Evolutionary conservation across 2,797 vertebrate species (phyloP), one percentile per base, ranked within the genome.

Genomic region (Anguilla pacifica): DNA sequence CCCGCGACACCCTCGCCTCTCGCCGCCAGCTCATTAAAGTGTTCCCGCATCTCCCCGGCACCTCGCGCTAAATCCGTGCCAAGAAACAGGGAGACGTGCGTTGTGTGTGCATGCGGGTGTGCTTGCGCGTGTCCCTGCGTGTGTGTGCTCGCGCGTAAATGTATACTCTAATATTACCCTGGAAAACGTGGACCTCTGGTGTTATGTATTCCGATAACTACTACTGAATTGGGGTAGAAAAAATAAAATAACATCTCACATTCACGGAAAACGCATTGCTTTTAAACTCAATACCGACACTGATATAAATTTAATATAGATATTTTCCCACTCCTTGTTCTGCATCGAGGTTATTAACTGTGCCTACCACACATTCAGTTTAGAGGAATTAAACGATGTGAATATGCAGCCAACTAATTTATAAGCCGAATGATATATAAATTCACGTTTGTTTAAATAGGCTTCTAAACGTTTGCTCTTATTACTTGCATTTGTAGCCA

Each of bases 1-100:
- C 84, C 28, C 72, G 51, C 43, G 82, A 85, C 87, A 85, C 74
- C 85, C 57, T 89, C 88, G 83, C 72, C 59, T 81, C 59, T 85
- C 81, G 74, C 90, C 86, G 67, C 83, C 84, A 86, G 91, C 89
- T 92, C 85, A 83, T 91, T 92, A 91, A 90, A 87, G 83, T 77
- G 83, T 77, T 90, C 82, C 87, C 86, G 86, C 64, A 19, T 86
- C 82, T 86, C 90, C 89, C 72, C 67, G 13, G 51, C 77, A 25
- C 43, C 84, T 46, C 0, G 55, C 64, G 57, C 85, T 57, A 39
- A 3, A 77, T 81, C 72, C 67, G 59, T 72, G 57, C 82, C 55
- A 85, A 82, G 79, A 77, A 39, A 81, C 82, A 79, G 83, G 85
- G 57, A 72, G 85, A 46, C 59, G 22, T 35, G 11, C 74, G 1